Evolutionary conservation across 2,888 invertebrate genomes (phyloP).

Genomic region (Macrophya annulata): DNA sequence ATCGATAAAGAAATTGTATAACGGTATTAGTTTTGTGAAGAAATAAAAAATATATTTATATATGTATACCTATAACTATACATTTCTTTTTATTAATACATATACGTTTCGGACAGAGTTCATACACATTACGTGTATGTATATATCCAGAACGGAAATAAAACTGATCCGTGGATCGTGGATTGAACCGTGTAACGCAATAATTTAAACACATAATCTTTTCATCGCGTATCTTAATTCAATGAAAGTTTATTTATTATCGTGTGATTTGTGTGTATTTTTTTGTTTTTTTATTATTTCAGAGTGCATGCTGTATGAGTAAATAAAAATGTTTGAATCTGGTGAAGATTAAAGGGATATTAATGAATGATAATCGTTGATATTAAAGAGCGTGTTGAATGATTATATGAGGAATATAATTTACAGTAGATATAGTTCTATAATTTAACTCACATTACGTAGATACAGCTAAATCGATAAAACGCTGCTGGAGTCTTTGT

Average conservation of each 20-base stretch:
- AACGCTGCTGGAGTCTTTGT: constrained; percentile 53
- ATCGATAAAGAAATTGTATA: not conserved
- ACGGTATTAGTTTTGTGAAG: not conserved
- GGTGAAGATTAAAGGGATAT: too few relatives aligned
- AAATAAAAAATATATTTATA: not conserved
- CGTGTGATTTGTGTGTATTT: not conserved
- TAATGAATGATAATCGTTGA: not conserved
- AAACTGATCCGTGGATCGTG: not conserved
- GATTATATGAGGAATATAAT: not conserved
- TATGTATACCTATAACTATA: not conserved
- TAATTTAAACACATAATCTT: not conserved
- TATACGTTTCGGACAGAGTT: not conserved
- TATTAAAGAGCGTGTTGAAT: not conserved
- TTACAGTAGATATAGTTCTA: not conserved
- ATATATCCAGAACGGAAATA: not conserved
- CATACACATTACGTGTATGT: not conserved
- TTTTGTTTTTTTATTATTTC: not conserved
- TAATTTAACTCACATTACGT: constrained; percentile 47
- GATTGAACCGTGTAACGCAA: not conserved
- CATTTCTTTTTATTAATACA: too few relatives aligned
- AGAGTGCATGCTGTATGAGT: not conserved
- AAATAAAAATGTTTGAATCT: too few relatives aligned
- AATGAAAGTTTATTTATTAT: not conserved
- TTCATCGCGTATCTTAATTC: not conserved
- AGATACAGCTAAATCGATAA: constrained; percentile 53